Base-by-base conservation (phyloP, 2,113 vertebrate species). In the Oostethus manadensis region DNA sequence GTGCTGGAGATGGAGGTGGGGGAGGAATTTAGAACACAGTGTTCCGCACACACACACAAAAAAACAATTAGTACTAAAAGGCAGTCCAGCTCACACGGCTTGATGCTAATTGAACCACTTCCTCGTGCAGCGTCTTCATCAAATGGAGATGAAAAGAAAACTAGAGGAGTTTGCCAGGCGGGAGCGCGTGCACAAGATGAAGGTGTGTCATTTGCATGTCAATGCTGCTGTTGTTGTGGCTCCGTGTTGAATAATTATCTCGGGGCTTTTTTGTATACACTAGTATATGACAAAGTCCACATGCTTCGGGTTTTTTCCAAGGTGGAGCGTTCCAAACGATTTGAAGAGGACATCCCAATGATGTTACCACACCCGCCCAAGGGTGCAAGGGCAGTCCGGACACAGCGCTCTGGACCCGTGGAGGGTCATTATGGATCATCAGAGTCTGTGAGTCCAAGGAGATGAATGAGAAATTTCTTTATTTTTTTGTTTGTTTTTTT, bases 1-100 rank as follows among this genome's bases (percentile, higher is more conserved):
- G 91, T 95, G 60, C 88, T 96, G 26, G 94, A 94, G 64, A 90
- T 93, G 87, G 92, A 97, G 93, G 95, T 98, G 75, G 6, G 86
- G 51, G 17, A 1, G 8, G 23, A 16, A 4, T 17, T 23, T 17
- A 29, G 3, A 1, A 48, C 50, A 47, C 8, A 1, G 1, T 43
- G 45, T 38, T n/a, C 21, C 46, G 10, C 16, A 44, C 33, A 42
- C 18, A 54, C 44, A 38, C n/a, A n/a, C n/a, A n/a, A n/a, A 45
- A 21, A 46, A 54, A 48, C n/a, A 21, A 55, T 45, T 42, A 42
- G 10, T 42, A 13, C 29, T 2, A 17, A 56, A 48, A 38, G 20
- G 16, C 49, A 21, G 23, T 53, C 20, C 20, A 15, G 21, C 48
- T 58, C 50, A 55, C 20, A 13, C 45, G 17, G 48, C 21, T 63